Conservation (phyloP, 2,113 vertebrate genomes). For the Cettia cetti region DNA sequence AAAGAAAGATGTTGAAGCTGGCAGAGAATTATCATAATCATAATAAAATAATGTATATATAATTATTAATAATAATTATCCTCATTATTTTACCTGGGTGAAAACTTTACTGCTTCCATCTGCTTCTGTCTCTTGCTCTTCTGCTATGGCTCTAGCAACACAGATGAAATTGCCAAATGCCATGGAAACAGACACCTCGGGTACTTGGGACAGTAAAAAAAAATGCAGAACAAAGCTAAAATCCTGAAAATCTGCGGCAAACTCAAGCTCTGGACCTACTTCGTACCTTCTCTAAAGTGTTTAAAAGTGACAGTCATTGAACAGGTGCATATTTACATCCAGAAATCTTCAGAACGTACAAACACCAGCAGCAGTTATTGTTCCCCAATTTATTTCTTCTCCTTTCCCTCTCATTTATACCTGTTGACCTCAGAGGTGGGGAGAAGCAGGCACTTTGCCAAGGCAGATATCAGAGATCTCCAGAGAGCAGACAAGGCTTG, state of each 20-base stretch:
- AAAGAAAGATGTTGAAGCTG: not conserved
- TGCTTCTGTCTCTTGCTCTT: not conserved
- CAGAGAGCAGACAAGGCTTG: not conserved
- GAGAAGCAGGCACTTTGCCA: not conserved
- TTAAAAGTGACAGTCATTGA: not conserved
- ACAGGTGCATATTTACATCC: not conserved
- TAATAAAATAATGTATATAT: not conserved
- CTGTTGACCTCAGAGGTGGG: not conserved
- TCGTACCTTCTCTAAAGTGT: not conserved
- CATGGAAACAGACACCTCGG: not conserved
- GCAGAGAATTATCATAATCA: not conserved
- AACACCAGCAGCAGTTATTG: not conserved
- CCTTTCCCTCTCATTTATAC: not conserved
- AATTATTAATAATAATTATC: not conserved
- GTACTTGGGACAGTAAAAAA: not conserved
- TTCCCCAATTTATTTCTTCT: not conserved
- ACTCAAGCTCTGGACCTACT: not conserved
- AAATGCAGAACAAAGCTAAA: not conserved
- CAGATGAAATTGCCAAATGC: not conserved
- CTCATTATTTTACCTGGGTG: fast-evolving
- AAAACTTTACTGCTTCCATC: not conserved
- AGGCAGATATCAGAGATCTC: not conserved
- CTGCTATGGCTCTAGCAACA: not conserved
- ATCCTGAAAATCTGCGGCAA: not conserved
- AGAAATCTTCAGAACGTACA: not conserved